Conservation (phyloP, 2,113 vertebrate species). For the Girardinichthys multiradiatus region DNA sequence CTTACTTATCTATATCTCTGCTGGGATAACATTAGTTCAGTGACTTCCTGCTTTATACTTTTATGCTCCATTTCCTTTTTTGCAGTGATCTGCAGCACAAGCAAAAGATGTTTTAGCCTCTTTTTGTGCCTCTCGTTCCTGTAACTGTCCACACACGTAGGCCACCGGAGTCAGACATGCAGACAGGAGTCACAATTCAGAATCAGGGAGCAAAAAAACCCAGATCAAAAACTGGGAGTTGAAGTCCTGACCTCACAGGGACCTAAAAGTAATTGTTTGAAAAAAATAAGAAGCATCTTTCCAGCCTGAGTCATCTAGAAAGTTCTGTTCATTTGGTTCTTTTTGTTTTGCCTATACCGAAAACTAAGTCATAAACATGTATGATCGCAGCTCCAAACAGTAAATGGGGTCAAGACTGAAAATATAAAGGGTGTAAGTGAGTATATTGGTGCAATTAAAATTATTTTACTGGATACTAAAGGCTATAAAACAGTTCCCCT, state of each 20-base stretch:
- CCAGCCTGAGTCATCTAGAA: neutral
- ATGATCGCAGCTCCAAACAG: too few species aligned
- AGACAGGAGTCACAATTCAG: conserved; percentile 16
- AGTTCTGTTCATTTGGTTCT: neutral
- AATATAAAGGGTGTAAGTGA: neutral
- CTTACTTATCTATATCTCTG: conserved; percentile 36
- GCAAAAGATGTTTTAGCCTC: conserved; percentile 1
- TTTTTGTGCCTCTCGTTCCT: conserved; percentile 54
- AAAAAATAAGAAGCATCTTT: conserved; percentile 16
- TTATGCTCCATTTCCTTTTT: conserved; percentile 51
- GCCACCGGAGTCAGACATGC: neutral
- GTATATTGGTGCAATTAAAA: neutral
- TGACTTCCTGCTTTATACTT: conserved; percentile 66
- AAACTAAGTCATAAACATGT: neutral
- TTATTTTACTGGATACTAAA: neutral
- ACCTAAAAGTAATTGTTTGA: neutral
- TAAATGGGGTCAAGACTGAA: too few species aligned
- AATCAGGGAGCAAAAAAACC: neutral
- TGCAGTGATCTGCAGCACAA: conserved; percentile 32
- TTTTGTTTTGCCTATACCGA: neutral
- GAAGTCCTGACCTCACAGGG: conserved; percentile 27
- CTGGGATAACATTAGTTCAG: conserved; percentile 56
- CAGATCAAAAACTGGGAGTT: conserved; percentile 49
- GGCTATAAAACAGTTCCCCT: neutral
- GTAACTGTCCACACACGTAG: conserved; percentile 37